A percentile compares a stretch with the other conserved stretches of the same genome.
phyloP scores from a whole-genome alignment of 2,113 vertebrate genomes.

The cat (Felis catus) region F.catus_Fca126_mat1.0 CM031417.1:100541001-100541500 shows the following conservation, averaged over 20 bases:
- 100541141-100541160: background rate
- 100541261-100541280: background rate
- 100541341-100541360: constrained; percentile 40
- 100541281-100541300: background rate
- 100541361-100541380: constrained; percentile 55
- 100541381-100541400: constrained; percentile 10
- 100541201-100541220: background rate
- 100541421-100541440: constrained; percentile 29
- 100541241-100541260: background rate
- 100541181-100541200: constrained; percentile 23
- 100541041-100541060: background rate
- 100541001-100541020: background rate
- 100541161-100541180: constrained; percentile 29
- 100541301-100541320: background rate
- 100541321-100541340: constrained; percentile 22
- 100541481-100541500: constrained; percentile 44
- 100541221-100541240: background rate
- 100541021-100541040: constrained; percentile 27
- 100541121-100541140: background rate
- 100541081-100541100: background rate
- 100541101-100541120: background rate
- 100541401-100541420: constrained; percentile 25
- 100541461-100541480: background rate
- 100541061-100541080: background rate
- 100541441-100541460: background rate